A percentile compares a stretch with the other conserved stretches of the same genome.
Conservation (phyloP, 1,140 invertebrate genomes). For the Condylostylus longicornis region DNA sequence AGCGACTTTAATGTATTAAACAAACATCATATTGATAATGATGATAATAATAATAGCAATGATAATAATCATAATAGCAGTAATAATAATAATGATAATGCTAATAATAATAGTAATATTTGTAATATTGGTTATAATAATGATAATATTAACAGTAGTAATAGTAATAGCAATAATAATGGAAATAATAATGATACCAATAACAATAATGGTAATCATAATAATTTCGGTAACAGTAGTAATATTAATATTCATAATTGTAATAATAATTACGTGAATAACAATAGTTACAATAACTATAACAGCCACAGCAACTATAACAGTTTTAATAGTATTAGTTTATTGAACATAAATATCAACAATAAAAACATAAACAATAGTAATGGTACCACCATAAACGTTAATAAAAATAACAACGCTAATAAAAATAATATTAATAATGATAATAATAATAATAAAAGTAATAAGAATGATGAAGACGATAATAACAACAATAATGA, state of each 20-base stretch:
- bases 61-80: slow-evolving; percentile 4
- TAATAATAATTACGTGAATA: background rate
- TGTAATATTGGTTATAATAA: slow-evolving; percentile 3
- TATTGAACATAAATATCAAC: slow-evolving; percentile 7
- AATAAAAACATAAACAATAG: background rate
- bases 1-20: slow-evolving; percentile 26
- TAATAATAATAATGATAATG: slow-evolving; percentile 1
- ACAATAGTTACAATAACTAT: slow-evolving; percentile 18
- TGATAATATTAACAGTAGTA: background rate
- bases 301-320: background rate
- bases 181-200: background rate
- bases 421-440: background rate
- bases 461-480: slow-evolving; percentile 17
- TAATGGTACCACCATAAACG: slow-evolving; percentile 3
- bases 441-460: background rate
- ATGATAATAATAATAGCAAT: slow-evolving; percentile 8
- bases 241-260: too few species aligned
- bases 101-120: slow-evolving; percentile 1
- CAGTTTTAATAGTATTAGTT: slow-evolving; percentile 4
- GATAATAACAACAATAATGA: background rate
- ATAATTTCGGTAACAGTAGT: too few species aligned
- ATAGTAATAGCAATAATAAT: slow-evolving; percentile 3
- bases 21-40: slow-evolving; percentile 6
- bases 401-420: background rate
- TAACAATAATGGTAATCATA: too few species aligned